These are phyloP conservation scores for Mantis religiosa DNA, from an alignment of 2,888 invertebrate genomes.

Conservation along the genomic window DNA sequence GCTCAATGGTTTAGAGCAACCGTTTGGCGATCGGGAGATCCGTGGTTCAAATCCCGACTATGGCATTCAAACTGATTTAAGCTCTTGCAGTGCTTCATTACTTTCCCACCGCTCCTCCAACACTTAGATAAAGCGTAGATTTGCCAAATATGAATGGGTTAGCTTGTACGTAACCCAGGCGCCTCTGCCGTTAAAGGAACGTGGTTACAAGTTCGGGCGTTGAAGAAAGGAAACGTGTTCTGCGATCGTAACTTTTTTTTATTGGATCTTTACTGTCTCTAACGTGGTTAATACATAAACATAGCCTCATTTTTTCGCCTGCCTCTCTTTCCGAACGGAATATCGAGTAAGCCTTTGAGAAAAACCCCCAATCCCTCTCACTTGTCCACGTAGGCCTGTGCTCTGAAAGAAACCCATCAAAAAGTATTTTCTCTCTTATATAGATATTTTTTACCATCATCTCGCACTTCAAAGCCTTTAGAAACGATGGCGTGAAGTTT, in stretches of 20 bases:
- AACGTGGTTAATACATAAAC: conserved; percentile 9
- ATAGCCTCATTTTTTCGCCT: conserved; percentile 4
- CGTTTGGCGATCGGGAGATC: no score
- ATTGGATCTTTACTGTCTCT: neutral
- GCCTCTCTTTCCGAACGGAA: neutral
- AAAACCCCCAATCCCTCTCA: neutral
- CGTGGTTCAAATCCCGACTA: no score
- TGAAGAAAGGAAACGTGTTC: neutral
- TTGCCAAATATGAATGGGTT: neutral
- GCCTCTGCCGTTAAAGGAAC: neutral
- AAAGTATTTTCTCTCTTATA: neutral
- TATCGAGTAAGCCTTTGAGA: conserved; percentile 13
- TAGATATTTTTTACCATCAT: neutral
- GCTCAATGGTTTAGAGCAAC: no score
- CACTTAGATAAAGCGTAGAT: no score
- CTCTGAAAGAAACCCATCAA: neutral
- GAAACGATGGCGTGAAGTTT: neutral
- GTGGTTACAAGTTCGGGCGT: neutral
- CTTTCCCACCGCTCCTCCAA: no score
- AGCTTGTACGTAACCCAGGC: neutral
- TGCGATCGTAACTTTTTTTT: neutral
- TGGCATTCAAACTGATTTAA: no score
- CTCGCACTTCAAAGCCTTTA: neutral
- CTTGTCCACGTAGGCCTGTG: neutral
- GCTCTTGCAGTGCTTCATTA: no score